Evolutionary conservation across 1,140 invertebrate species (phyloP).

Genomic region (Drosophila erecta): DNA sequence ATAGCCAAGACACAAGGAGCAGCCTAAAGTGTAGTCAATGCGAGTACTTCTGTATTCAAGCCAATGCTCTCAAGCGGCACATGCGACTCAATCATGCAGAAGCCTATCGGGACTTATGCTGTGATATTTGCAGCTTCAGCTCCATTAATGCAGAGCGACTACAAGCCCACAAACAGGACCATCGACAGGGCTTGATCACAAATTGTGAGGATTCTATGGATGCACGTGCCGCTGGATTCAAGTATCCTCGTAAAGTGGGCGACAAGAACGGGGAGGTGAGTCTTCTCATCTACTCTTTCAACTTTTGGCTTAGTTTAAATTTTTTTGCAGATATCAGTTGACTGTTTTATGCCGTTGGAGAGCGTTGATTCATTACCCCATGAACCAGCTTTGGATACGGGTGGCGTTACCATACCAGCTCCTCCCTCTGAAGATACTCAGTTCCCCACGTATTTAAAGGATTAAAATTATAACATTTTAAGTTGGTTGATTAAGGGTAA

Average conservation of each 20-base stretch:
- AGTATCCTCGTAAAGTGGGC: slow-evolving; percentile 54
- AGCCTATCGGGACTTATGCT: slow-evolving; percentile 62
- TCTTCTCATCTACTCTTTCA: fast-evolving
- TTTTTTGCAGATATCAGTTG: slow-evolving; percentile 54
- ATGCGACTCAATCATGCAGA: slow-evolving; percentile 66
- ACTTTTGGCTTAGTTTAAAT: neutral
- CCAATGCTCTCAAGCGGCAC: slow-evolving; percentile 65
- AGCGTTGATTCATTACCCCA: slow-evolving; percentile 82
- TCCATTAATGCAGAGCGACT: slow-evolving; percentile 59
- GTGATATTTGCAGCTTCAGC: slow-evolving; percentile 67
- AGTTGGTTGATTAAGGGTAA: neutral
- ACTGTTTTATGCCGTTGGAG: slow-evolving; percentile 86
- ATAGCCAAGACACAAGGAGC: slow-evolving; percentile 17
- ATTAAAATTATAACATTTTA: slow-evolving; percentile 22
- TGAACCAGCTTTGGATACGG: slow-evolving; percentile 87
- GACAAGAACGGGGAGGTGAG: slow-evolving; percentile 58
- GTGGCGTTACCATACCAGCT: slow-evolving; percentile 88
- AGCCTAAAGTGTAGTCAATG: slow-evolving; percentile 58
- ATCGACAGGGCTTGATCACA: slow-evolving; percentile 62
- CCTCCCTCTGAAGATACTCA: slow-evolving; percentile 84
- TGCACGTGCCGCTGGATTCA: slow-evolving; percentile 34
- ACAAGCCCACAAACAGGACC: slow-evolving; percentile 67
- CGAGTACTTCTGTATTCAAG: slow-evolving; percentile 67
- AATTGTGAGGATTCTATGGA: slow-evolving; percentile 71
- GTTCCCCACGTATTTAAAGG: slow-evolving; percentile 72